Base-by-base conservation (phyloP, 2,113 vertebrate genomes). In the Stigmatopora argus region DNA sequence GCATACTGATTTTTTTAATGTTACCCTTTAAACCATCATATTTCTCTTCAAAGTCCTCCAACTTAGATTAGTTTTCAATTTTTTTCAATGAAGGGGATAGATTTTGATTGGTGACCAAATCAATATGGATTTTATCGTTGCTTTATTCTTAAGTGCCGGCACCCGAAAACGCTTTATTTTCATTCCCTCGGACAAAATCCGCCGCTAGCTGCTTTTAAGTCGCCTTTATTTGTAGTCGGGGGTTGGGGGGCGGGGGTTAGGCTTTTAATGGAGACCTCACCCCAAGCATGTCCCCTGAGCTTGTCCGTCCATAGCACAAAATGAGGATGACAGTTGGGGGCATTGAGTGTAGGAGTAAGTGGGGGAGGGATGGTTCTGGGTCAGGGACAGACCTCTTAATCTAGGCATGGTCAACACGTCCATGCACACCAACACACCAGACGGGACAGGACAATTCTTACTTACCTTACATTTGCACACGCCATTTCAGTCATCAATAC, bases 181-280 rank as follows among this genome's bases (percentile, higher is more conserved):
- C 59, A 38, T 60, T 31, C 19, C 55, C 23, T 56, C 3, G 13
- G 62, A 18, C 49, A 41, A 41, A 71, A 71, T 63, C 69, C 71
- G 34, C 63, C 72, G 65, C 73, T 70, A 66, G 74, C 66, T 26
- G 38, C 72, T 81, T 80, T 82, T 62, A 74, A 35, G 53, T 67
- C 49, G 57, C 60, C 58, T 73, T 71, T 67, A 31, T 72, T 66
- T 71, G 65, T 48, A 59, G 3, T 31, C 26, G 26, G 26, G 26
- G 26, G 26, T n/a, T n/a, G 26, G 62, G 4, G 31, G 56, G 73
- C 55, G 61, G 19, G 38, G 6, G n/a, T 52, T 52, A 59, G 46
- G 62, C 64, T 14, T 64, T 80, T 89, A 89, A 91, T 89, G 85
- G 85, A 88, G 80, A 85, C 85, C 87, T 86, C 80, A 75, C 83